Base-by-base conservation (phyloP, 2,113 vertebrate genomes). In the Nesoenas mayeri region DNA sequence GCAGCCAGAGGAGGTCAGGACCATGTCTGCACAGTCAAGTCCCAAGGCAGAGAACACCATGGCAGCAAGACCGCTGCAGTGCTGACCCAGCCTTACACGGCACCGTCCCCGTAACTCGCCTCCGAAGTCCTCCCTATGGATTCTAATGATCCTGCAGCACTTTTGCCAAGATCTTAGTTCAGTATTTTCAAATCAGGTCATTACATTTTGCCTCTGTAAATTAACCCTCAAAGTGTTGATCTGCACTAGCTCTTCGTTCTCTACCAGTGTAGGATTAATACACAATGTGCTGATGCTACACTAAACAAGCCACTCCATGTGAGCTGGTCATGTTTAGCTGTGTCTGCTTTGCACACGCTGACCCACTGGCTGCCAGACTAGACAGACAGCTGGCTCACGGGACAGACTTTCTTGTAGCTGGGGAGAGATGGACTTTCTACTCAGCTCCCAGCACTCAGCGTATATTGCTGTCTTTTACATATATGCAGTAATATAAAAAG, bases 281-380 rank as follows among this genome's bases (percentile, higher is more conserved):
- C 26, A 8, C 19, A 11, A 5, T 11, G 5, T 2, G 47, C 36
- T 15, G 67, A 29, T 24, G 36, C 34, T 7, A 3, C 1, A 2
- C 21, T 25, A 15, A 3, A 15, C 3, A 6, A 32, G n/a, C 15
- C 40, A 3, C 40, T 5, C 8, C 0, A 8, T 65, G 1, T 1
- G 29, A 38, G 54, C 65, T 26, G 42, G 25, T 11, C 19, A 2
- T 1, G 15, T 15, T 42, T 3, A 6, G 28, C 34, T 22, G 31
- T 34, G 32, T 54, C 48, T 20, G 32, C 26, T 62, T 10, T 10
- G 12, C 58, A 5, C 8, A 1, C 3, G 16, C 38, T 16, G 69
- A 26, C 58, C 57, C 16, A 5, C 48, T 36, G 57, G 32, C 38
- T 57, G 11, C 57, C 25, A 10, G 26, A 12, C 36, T 9, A 15